Evolutionary conservation across 2,113 vertebrate species (phyloP).

Genomic region (Pongo pygmaeus): DNA sequence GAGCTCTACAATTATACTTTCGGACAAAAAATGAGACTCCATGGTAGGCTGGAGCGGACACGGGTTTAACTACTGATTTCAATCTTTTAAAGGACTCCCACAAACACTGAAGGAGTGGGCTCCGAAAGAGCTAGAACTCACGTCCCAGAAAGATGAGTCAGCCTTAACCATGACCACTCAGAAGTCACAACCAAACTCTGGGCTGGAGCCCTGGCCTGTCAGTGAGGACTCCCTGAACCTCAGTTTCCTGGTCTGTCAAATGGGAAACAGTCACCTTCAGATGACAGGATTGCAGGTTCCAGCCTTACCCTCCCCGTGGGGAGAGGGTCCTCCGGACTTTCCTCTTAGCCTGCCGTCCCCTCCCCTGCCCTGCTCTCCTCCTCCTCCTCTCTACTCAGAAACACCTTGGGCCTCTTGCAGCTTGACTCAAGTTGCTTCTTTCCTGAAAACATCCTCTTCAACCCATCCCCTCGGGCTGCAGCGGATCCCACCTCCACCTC

Average conservation of each 20-base stretch:
- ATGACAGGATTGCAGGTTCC: neutral
- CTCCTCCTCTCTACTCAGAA: neutral
- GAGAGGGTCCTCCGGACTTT: neutral
- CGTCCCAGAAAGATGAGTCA: neutral
- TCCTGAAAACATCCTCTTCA: neutral
- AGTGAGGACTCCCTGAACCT: neutral
- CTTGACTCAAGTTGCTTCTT: neutral
- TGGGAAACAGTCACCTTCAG: rapidly evolving
- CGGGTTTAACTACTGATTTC: neutral
- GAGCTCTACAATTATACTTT: neutral
- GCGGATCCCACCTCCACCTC: neutral
- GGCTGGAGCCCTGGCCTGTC: neutral
- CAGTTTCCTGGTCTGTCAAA: neutral
- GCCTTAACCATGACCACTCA: neutral
- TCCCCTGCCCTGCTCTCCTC: neutral
- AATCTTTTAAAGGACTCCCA: neutral
- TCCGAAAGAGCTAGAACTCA: neutral
- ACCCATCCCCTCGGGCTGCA: too few relatives aligned
- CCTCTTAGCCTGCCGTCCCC: neutral
- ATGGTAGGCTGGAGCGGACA: rapidly evolving
- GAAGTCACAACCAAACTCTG: neutral
- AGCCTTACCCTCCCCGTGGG: neutral
- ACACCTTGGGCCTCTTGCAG: neutral
- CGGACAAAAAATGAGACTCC: neutral
- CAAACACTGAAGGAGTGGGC: neutral